Percentiles rank a stretch among this genome's conserved stretches.
These are phyloP conservation scores for Invenusta paracnida DNA, from an alignment of 2,888 invertebrate species.

Conservation along the genomic window DNA sequence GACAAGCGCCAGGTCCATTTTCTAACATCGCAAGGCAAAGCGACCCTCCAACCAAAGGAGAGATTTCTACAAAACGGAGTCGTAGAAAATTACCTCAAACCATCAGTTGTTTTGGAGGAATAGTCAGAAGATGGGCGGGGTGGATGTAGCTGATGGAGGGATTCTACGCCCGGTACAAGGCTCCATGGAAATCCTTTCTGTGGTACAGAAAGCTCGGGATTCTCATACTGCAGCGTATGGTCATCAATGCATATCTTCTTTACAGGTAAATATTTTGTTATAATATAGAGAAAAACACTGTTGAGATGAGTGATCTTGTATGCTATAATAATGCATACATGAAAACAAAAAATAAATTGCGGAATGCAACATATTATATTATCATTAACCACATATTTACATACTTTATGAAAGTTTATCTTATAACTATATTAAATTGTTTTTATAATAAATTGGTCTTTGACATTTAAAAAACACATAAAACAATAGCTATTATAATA, in stretches of 20 bases:
- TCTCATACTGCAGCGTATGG: not conserved
- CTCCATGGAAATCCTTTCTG: not conserved
- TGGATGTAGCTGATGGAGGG: not conserved
- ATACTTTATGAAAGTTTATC: no score
- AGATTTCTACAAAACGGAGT: not conserved
- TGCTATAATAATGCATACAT: no score
- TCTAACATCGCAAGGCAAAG: not conserved
- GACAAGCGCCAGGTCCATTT: not conserved
- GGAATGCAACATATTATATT: no score
- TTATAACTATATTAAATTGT: no score
- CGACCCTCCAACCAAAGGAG: not conserved
- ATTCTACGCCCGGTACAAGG: not conserved
- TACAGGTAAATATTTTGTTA: no score
- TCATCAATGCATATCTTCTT: not conserved
- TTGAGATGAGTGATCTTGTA: no score
- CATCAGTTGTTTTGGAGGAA: not conserved
- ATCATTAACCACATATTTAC: no score
- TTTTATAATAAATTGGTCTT: no score
- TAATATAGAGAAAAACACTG: no score
- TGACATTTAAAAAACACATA: no score
- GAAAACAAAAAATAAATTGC: no score
- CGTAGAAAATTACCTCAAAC: not conserved
- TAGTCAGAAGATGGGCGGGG: not conserved
- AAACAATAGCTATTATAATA: no score
- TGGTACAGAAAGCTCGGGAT: not conserved